These are phyloP conservation scores for Caradrina clavipalpis DNA, from an alignment of 2,888 invertebrate genomes.

Conservation along the genomic window DNA sequence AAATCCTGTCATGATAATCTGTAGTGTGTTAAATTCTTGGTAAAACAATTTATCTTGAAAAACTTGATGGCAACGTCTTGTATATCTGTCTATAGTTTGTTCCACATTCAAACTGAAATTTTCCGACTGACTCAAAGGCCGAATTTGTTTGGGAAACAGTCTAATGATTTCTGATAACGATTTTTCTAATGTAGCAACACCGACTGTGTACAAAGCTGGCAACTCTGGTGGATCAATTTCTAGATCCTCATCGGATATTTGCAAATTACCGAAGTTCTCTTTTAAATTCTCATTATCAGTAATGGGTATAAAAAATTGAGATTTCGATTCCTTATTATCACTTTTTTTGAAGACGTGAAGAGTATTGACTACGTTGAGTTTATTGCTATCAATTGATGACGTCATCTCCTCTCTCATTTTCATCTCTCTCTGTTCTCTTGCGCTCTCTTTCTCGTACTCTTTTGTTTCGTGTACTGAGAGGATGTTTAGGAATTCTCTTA, in stretches of 20 bases:
- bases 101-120: conserved; percentile 84
- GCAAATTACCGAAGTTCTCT: conserved; percentile 83
- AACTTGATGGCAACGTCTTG: conserved; percentile 87
- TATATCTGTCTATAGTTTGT: conserved; percentile 87
- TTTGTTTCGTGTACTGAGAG: conserved; percentile 79
- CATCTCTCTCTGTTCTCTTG: conserved; percentile 76
- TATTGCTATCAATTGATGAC: conserved; percentile 85
- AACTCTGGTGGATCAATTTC: conserved; percentile 82
- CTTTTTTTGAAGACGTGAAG: conserved; percentile 86
- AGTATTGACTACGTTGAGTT: conserved; percentile 82
- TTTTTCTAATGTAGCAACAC: conserved; percentile 80
- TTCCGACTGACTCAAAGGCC: conserved; percentile 88
- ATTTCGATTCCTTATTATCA: conserved; percentile 86
- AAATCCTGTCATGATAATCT: conserved; percentile 81
- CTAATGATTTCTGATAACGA: conserved; percentile 81
- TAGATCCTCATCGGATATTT: conserved; percentile 81
- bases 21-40: conserved; percentile 84
- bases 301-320: conserved; percentile 88
- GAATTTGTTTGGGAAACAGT: conserved; percentile 86
- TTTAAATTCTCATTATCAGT: conserved; percentile 77
- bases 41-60: conserved; percentile 88
- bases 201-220: conserved; percentile 78
- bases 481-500: conserved; percentile 81
- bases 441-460: conserved; percentile 80
- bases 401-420: conserved; percentile 80